Evolutionary conservation across 2,797 vertebrate species (phyloP).

Genomic region (Sebastes glaucus): DNA sequence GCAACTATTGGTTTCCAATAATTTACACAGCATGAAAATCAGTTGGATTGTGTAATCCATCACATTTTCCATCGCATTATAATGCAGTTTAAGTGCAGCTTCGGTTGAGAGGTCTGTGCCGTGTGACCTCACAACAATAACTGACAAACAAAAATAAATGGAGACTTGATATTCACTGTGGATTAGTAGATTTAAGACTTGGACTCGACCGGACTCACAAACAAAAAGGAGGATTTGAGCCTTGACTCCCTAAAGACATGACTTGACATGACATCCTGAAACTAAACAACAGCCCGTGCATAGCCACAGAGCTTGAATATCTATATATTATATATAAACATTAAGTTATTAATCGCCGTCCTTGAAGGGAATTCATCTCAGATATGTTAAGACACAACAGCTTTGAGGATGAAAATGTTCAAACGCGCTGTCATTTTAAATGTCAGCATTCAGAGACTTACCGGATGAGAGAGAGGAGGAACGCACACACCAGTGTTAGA

Average conservation of each 20-base stretch:
- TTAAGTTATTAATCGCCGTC: neutral
- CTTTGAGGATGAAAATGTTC: too few relatives aligned
- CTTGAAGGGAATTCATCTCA: too few relatives aligned
- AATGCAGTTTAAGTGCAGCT: neutral
- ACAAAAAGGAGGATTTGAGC: neutral
- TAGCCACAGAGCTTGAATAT: neutral
- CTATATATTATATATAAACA: neutral
- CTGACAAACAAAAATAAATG: neutral
- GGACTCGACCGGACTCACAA: neutral
- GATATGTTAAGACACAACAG: neutral
- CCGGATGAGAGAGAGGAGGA: neutral
- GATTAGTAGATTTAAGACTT: neutral
- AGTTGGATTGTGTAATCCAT: neutral
- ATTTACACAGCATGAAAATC: neutral
- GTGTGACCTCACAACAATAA: neutral
- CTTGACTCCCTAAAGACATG: neutral
- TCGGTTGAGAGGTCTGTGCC: neutral
- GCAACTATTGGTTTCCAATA: neutral
- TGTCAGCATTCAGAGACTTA: neutral
- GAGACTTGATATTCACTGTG: neutral
- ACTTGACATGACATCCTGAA: neutral
- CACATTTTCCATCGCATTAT: neutral
- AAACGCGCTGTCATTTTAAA: neutral
- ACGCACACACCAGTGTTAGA: neutral
- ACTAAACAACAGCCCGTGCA: neutral